phyloP scores from a whole-genome alignment of 2,888 invertebrate species.

The Argyresthia albistria region DNA sequence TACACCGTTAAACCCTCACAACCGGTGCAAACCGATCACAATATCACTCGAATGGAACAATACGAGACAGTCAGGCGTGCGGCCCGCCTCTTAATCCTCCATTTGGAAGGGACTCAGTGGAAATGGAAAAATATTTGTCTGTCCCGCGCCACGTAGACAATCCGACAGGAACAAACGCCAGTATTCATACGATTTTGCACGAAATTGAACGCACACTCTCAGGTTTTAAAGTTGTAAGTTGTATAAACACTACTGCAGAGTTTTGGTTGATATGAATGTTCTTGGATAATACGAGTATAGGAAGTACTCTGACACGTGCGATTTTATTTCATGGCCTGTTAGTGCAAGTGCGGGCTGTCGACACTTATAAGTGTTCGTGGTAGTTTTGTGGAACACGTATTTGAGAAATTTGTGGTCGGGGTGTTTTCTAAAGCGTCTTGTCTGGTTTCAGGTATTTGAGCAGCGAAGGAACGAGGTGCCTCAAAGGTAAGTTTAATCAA shows the following conservation, averaged over 20 bases:
- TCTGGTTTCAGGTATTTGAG: background rate
- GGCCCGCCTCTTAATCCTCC: slow-evolving; percentile 43
- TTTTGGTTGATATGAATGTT: too few relatives aligned
- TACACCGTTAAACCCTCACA: too few relatives aligned
- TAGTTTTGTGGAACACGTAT: too few relatives aligned
- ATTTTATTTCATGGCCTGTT: slow-evolving; percentile 37
- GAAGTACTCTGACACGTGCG: slow-evolving; percentile 27
- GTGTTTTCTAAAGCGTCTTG: background rate
- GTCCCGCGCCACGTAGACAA: slow-evolving; percentile 12
- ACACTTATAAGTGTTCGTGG: slow-evolving; percentile 1
- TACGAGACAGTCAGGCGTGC: background rate
- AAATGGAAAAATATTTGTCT: slow-evolving; percentile 71
- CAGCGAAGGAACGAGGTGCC: too few relatives aligned
- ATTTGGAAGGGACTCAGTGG: slow-evolving; percentile 42
- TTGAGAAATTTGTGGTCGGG: background rate
- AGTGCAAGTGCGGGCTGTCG: slow-evolving; percentile 34
- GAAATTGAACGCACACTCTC: too few relatives aligned
- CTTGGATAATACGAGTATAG: too few relatives aligned
- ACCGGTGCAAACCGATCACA: background rate
- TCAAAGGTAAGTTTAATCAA: too few relatives aligned
- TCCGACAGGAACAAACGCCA: background rate
- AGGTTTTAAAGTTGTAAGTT: too few relatives aligned
- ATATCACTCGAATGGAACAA: background rate
- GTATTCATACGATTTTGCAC: slow-evolving; percentile 11
- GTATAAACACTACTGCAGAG: too few relatives aligned